Evolutionary conservation across 2,113 vertebrate genomes (phyloP).

Genomic region (Perca schrenkii): DNA sequence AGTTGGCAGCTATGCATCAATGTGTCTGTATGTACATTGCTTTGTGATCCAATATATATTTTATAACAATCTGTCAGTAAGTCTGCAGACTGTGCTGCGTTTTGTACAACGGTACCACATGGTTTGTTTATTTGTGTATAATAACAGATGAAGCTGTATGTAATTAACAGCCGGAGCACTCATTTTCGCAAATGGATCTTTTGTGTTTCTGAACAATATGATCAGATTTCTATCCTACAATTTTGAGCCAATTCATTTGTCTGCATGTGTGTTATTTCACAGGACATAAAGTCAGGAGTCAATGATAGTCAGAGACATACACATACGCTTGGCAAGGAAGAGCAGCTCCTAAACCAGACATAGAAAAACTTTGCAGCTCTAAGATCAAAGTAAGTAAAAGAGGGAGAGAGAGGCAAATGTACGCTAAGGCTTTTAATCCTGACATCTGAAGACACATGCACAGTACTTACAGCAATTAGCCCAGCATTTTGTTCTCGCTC

Average conservation of each 20-base stretch:
- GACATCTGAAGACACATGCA: slow-evolving; percentile 61
- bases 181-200: background rate
- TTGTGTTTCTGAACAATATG: background rate
- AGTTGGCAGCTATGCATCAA: background rate
- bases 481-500: slow-evolving; percentile 29
- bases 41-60: background rate
- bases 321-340: background rate
- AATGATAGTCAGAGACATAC: slow-evolving; percentile 10
- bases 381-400: slow-evolving; percentile 39
- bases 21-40: background rate
- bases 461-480: slow-evolving; percentile 60
- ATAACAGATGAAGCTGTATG: slow-evolving; percentile 12
- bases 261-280: slow-evolving; percentile 2
- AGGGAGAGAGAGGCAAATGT: background rate
- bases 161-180: background rate
- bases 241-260: slow-evolving; percentile 2
- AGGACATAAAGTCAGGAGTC: slow-evolving; percentile 13
- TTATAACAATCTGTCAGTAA: background rate
- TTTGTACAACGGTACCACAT: background rate
- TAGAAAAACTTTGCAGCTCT: background rate
- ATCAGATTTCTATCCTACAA: background rate
- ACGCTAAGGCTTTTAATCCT: slow-evolving; percentile 42
- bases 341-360: background rate
- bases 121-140: slow-evolving; percentile 7
- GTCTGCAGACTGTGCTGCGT: background rate